phyloP scores from a whole-genome alignment of 2,888 invertebrate genomes.

The Neuroscelio doddi region DNA sequence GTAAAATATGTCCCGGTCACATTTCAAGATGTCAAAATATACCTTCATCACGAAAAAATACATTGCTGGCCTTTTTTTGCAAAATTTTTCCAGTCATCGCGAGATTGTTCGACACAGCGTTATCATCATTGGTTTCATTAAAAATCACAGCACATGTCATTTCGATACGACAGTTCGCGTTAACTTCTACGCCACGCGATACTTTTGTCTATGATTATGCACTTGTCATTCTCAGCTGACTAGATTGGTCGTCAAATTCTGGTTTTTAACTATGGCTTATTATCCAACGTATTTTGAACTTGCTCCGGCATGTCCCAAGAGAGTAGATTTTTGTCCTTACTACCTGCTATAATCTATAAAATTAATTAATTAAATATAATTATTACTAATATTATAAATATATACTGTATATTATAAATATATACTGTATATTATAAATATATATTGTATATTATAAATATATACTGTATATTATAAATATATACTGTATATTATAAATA shows the following conservation, averaged over 20 bases:
- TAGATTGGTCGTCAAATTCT: constrained; percentile 45
- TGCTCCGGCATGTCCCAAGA: constrained; percentile 78
- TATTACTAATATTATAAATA: too few species aligned
- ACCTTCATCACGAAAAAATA: too few species aligned
- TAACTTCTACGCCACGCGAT: background rate
- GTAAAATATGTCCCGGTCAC: too few species aligned
- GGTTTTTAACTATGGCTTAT: constrained; percentile 49
- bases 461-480: background rate
- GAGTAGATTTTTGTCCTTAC: constrained; percentile 79
- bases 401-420: too few species aligned
- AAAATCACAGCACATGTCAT: background rate
- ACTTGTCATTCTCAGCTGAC: constrained; percentile 43
- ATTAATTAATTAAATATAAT: constrained; percentile 23
- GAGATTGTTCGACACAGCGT: constrained; percentile 3
- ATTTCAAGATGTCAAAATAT: too few species aligned
- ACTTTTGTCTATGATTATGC: constrained; percentile 8
- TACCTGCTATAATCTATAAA: constrained; percentile 79
- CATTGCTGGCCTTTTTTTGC: too few species aligned
- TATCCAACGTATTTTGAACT: constrained; percentile 57
- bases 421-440: background rate
- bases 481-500: background rate
- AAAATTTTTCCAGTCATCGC: too few species aligned
- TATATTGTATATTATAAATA: background rate
- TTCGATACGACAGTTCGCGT: too few species aligned
- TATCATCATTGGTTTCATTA: constrained; percentile 1